Percentiles rank a stretch among this genome's conserved stretches.
Conservation (phyloP, 1,140 invertebrate species). For the Drosophila kikkawai region DNA sequence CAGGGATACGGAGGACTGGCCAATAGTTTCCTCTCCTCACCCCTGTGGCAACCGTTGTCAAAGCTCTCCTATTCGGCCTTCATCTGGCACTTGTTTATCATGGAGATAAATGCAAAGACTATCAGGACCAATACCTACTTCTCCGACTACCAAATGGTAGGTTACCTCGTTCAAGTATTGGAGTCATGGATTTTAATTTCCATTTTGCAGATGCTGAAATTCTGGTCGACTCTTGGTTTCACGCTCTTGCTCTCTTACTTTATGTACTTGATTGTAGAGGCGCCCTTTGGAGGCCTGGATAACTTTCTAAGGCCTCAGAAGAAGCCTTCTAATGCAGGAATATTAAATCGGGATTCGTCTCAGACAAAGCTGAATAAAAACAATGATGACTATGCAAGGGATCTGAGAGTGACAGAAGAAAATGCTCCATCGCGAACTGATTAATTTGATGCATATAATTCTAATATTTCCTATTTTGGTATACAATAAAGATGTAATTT, state of each 20-base stretch:
- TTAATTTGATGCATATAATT: neutral
- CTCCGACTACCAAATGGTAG: constrained; percentile 54
- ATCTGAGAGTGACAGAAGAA: neutral
- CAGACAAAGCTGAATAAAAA: neutral
- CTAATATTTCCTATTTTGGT: neutral
- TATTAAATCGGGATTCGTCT: neutral
- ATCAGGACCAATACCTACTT: constrained; percentile 38
- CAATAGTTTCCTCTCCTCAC: constrained; percentile 85
- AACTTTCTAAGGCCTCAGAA: constrained; percentile 2
- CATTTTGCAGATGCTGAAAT: constrained; percentile 30
- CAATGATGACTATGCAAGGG: neutral
- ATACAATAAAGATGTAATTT: neutral
- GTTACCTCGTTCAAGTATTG: neutral
- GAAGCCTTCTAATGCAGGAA: neutral
- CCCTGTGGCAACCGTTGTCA: constrained; percentile 85
- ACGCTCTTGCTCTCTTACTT: constrained; percentile 14
- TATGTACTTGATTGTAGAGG: constrained; percentile 40
- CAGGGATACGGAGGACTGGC: constrained; percentile 87
- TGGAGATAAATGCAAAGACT: constrained; percentile 10
- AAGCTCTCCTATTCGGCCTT: constrained; percentile 86
- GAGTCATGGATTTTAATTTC: neutral
- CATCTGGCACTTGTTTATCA: constrained; percentile 83
- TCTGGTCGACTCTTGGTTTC: constrained; percentile 38
- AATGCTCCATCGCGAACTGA: neutral
- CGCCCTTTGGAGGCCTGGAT: constrained; percentile 32